Base-by-base conservation (phyloP, 2,888 invertebrate species). In the Cabera pusaria region DNA sequence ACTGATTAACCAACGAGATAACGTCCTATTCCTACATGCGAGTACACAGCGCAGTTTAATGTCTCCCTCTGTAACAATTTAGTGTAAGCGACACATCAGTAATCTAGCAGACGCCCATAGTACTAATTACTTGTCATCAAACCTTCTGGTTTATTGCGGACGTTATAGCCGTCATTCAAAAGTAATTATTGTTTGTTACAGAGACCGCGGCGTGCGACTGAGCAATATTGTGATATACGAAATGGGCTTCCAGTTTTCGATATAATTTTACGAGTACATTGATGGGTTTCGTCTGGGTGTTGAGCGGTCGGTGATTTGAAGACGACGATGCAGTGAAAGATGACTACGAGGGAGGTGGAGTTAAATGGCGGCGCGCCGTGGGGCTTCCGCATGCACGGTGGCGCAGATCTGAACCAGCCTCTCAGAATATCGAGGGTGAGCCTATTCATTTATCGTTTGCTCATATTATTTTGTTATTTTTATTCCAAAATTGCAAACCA, bases 351-450 rank as follows among this genome's bases (percentile, higher is more conserved):
- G 63, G 93, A 93, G 85, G 94, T 96, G 77, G 91, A 93, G 71
- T 89, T 96, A 72, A 91, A 93, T 70, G 96, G 96, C 58, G 96
- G 96, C 50, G 92, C 94, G 74, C 96, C 96, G 57, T 96, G 96
- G 96, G 96, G 96, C 66, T 96, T 96, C 88, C 93, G 96, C 54
- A 94, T 96, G 93, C 94, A 95, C 78, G 96, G 96, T 52, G 96
- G 96, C 50, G 91, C 90, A 63, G 96, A 96, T 83, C 91, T 92
- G 60, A 93, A 93, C 70, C 93, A 94, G 77, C 94, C 94, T 42
- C 90, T 96, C 44, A 92, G 93, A 75, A 94, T 96, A 79, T 94
- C 94, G 33, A 92, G 94, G 92, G 95, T 95, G 85, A 90, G 93
- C n/a, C n/a, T n/a, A n/a, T n/a, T n/a, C n/a, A n/a, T n/a, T n/a